Conservation (phyloP, 2,888 invertebrate species). For the Amphipyra berbera region DNA sequence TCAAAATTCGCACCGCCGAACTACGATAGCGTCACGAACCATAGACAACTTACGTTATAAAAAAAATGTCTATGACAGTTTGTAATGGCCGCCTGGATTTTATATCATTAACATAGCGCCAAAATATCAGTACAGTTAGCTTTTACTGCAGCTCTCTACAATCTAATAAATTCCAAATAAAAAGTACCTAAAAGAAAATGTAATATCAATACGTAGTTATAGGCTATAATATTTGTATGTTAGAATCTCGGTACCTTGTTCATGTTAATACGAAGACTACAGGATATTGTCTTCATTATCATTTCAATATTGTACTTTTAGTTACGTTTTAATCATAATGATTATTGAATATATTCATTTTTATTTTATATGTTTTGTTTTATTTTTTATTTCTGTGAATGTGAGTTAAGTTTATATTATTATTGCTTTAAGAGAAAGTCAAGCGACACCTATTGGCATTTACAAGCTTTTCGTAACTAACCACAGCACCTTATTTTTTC, state of each 20-base stretch:
- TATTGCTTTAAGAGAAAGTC: slow-evolving; percentile 38
- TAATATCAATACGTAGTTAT: slow-evolving; percentile 67
- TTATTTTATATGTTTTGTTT: slow-evolving; percentile 88
- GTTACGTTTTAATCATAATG: slow-evolving; percentile 83
- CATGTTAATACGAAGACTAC: slow-evolving; percentile 60
- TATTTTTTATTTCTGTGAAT: slow-evolving; percentile 81
- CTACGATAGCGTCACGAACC: slow-evolving; percentile 79
- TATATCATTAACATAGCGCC: slow-evolving; percentile 55
- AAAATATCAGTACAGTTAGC: slow-evolving; percentile 43
- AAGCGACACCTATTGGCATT: slow-evolving; percentile 37
- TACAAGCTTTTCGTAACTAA: slow-evolving; percentile 56
- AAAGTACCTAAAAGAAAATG: slow-evolving; percentile 76
- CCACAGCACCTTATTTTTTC: slow-evolving; percentile 36
- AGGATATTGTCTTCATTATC: slow-evolving; percentile 70
- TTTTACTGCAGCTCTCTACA: slow-evolving; percentile 74
- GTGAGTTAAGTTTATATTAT: slow-evolving; percentile 55
- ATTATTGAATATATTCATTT: slow-evolving; percentile 89
- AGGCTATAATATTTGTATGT: slow-evolving; percentile 72
- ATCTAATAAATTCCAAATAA: slow-evolving; percentile 67
- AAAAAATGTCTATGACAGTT: slow-evolving; percentile 48
- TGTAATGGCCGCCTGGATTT: slow-evolving; percentile 54
- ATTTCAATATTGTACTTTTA: slow-evolving; percentile 82
- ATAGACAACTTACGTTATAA: slow-evolving; percentile 63
- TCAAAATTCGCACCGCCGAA: slow-evolving; percentile 79
- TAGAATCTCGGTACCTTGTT: slow-evolving; percentile 86